These are phyloP conservation scores for Chorisops tibialis DNA, from an alignment of 2,888 invertebrate species.

Conservation along the genomic window DNA sequence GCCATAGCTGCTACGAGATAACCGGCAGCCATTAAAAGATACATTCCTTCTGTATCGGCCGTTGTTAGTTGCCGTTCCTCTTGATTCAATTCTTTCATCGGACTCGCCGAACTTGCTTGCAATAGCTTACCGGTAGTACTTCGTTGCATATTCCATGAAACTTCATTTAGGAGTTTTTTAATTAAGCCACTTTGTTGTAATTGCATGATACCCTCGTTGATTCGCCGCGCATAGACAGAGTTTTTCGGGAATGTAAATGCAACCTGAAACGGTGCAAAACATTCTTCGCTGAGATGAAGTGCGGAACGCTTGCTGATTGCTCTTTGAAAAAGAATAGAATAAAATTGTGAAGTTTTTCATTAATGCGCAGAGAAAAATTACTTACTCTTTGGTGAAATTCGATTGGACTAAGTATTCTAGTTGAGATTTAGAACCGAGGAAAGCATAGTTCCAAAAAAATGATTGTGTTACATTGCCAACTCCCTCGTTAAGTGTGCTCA, in stretches of 20 bases:
- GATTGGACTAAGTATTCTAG: constrained; percentile 69
- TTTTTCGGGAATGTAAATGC: constrained; percentile 63
- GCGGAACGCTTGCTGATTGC: constrained; percentile 58
- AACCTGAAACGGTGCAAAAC: constrained; percentile 70
- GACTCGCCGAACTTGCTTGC: constrained; percentile 56
- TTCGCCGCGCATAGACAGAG: constrained; percentile 61
- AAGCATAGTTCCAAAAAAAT: constrained; percentile 76
- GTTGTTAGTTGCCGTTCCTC: constrained; percentile 73
- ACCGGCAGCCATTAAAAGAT: constrained; percentile 68
- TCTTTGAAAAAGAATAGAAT: constrained; percentile 42
- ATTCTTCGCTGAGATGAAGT: constrained; percentile 70
- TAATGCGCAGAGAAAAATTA: too few relatives aligned
- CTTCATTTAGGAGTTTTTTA: constrained; percentile 64
- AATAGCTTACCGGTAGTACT: constrained; percentile 60
- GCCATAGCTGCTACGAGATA: constrained; percentile 63
- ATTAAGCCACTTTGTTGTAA: constrained; percentile 67
- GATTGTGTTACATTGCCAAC: constrained; percentile 70
- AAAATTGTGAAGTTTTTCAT: background rate
- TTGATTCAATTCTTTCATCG: constrained; percentile 52
- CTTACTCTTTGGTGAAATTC: constrained; percentile 64
- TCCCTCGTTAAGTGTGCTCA: constrained; percentile 64
- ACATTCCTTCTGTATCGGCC: constrained; percentile 81
- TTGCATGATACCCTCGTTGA: constrained; percentile 61
- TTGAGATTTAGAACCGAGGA: constrained; percentile 69
- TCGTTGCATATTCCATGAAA: constrained; percentile 69